Evolutionary conservation across 2,113 vertebrate genomes (phyloP), one percentile per base, ranked within the genome.

Genomic region (Microtus richardsoni): DNA sequence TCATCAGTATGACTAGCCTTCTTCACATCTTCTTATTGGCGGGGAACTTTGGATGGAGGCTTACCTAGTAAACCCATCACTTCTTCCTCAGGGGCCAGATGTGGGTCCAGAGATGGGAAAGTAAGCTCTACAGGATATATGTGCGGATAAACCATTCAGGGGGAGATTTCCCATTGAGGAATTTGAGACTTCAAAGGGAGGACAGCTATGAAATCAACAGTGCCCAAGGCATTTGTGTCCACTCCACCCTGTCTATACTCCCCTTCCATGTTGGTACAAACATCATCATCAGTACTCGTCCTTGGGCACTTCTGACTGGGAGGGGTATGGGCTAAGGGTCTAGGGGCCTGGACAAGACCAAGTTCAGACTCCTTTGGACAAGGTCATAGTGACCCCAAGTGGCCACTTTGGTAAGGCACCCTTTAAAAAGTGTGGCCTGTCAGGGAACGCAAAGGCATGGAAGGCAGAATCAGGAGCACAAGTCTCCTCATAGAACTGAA

Each of bases 361-460:
- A 28, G 19, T 66, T 97, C 66, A 64, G 60, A 47, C 47, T 96
- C 64, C 93, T 95, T 73, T 93, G 92, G 71, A 71, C 16, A 71
- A 97, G 94, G 91, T 94, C 96, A 97, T 92, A 97, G 97, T 96
- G 97, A 95, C 96, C 91, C 91, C 95, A 94, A 96, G 97, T 96
- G 97, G 97, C 74, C 83, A 79, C 28, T 89, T 77, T 39, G 26
- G 49, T 91, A 88, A 96, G 96, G 62, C 39, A 54, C 30, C n/a
- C 64, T 79, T 62, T 75, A 85, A 68, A 24, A 24, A 2, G 8
- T 33, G 3, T 75, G 21, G 0, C 77, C 90, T 83, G 19, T 71
- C 9, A 2, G 3, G 39, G 82, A 49, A 54, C 52, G 17, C 52
- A 17, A 54, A 54, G 14, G 52, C 14, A 54, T 54, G 52, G 52